Evolutionary conservation across 2,888 invertebrate genomes (phyloP), one percentile per base, ranked within the genome.

Genomic region (Trichogramma dendrolimi): DNA sequence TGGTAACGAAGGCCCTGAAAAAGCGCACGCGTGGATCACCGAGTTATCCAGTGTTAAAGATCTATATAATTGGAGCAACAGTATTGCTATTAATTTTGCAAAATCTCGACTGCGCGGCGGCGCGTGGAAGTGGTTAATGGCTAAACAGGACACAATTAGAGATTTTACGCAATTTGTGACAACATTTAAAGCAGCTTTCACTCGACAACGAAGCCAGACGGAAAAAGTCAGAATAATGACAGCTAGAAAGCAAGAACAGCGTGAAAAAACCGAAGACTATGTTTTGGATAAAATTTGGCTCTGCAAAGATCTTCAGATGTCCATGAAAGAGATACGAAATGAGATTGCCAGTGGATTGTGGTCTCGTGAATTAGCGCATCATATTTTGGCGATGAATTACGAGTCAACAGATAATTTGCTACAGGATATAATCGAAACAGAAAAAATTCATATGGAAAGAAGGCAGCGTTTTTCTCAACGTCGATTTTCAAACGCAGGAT

Each of bases 271-370:
- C 5, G 55, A 62, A 58, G 63, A 63, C 1, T 62, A 63, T 11
- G n/a, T 65, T 53, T 44, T 62, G 4, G 63, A 66, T 10, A 66
- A 66, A 52, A 43, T 64, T 1, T 67, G 66, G 66, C 49, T 64
- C 5, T 62, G 66, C 11, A n/a, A 56, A 38, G 52, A 46, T 10
- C 52, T 64, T 1, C 40, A 57, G 3, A 49, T 67, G 27, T 41
- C 58, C 1, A 51, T 62, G 6, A n/a, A 27, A 4, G 62, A 64
- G 38, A 64, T 53, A 4, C 55, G 60, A 14, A 62, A 62, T 14
- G 61, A 66, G 49, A 14, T 63, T 4, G 63, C 60, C 2, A 39
- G 38, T 0, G 63, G 60, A 4, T 14, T 63, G 8, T 55, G 47
- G 43, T 63, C 59, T 7, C 48, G 41, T 40, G 55, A 60, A 5